A percentile compares a stretch with the other conserved stretches of the same genome.
phyloP scores from a whole-genome alignment of 2,113 vertebrate species.

The Tachysurus fulvidraco region DNA sequence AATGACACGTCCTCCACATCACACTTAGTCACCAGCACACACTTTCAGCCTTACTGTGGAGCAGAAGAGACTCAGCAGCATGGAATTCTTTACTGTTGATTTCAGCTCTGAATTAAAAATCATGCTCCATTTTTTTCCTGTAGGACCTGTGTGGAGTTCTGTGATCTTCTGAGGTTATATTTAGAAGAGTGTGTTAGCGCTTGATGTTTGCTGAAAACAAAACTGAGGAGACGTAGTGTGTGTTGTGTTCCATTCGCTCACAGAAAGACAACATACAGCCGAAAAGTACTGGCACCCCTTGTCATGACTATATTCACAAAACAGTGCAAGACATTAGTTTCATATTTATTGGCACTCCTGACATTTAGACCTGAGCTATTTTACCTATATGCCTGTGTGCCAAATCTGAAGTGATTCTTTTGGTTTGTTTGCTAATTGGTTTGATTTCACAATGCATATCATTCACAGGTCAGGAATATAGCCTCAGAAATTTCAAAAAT shows the following conservation, averaged over 20 bases:
- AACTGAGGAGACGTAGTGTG: background rate
- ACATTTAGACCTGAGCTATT: background rate
- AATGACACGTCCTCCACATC: slow-evolving; percentile 25
- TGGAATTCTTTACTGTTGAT: slow-evolving; percentile 25
- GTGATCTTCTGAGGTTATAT: background rate
- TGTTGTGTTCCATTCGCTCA: background rate
- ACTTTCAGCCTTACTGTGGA: background rate
- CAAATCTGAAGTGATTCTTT: background rate
- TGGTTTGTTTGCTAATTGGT: background rate
- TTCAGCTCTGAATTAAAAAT: slow-evolving; percentile 56
- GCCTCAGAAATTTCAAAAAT: too few relatives aligned
- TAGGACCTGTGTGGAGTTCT: background rate
- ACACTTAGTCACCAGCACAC: slow-evolving; percentile 22
- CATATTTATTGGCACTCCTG: background rate
- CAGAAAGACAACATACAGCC: background rate
- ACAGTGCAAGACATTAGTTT: background rate
- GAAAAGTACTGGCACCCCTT: background rate
- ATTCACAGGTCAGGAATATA: background rate
- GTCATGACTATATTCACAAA: background rate
- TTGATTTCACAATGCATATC: background rate
- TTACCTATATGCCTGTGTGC: background rate
- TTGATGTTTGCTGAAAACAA: slow-evolving; percentile 47
- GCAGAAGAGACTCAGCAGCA: background rate
- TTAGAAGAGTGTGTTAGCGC: background rate
- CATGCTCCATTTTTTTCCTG: slow-evolving; percentile 66